Base-by-base conservation (phyloP, 2,797 vertebrate species). In the Sebastes minor region DNA sequence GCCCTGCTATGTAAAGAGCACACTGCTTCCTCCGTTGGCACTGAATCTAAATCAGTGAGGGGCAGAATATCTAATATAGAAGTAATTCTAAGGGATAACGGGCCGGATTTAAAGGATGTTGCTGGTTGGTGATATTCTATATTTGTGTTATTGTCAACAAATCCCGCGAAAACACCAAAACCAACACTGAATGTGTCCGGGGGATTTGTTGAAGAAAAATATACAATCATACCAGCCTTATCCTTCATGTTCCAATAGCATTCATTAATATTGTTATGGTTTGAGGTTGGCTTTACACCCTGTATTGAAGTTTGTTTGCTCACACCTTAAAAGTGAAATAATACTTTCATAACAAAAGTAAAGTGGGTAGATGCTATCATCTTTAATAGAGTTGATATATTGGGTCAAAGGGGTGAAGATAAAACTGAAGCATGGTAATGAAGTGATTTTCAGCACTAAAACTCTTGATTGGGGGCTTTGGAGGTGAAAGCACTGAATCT, bases 401-500 rank as follows among this genome's bases (percentile, higher is more conserved):
- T 23, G 11, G 22, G 42, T 55, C 30, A 60, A 68, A 72, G 8
- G 20, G 13, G 28, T 5, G 12, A 3, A 59, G 28, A 65, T 55
- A 28, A 64, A 74, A 56, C 11, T 8, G 56, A 63, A 63, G 27
- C 6, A 3, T 16, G 16, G 14, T 60, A 23, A 59, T 49, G 23
- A 75, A 70, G n/a, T 64, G 10, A 57, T 60, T 60, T 60, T 76
- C 30, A 42, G 66, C 62, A 4, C n/a, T 79, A 6, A 79, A 77
- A 63, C 33, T 74, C 30, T 74, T 74, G 30, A 78, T 6, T 55
- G 28, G 55, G 55, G 72, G 74, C 75, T 62, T 57, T 71, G 61
- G 71, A 82, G 86, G 78, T 87, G 81, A 80, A 42, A 63, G 49
- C 56, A 56, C 4, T 86, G 12, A 84, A 74, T 80, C 78, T 63